Evolutionary conservation across 2,113 vertebrate genomes (phyloP), one percentile per base, ranked within the genome.

Genomic region (Ivindomyrus marchei): DNA sequence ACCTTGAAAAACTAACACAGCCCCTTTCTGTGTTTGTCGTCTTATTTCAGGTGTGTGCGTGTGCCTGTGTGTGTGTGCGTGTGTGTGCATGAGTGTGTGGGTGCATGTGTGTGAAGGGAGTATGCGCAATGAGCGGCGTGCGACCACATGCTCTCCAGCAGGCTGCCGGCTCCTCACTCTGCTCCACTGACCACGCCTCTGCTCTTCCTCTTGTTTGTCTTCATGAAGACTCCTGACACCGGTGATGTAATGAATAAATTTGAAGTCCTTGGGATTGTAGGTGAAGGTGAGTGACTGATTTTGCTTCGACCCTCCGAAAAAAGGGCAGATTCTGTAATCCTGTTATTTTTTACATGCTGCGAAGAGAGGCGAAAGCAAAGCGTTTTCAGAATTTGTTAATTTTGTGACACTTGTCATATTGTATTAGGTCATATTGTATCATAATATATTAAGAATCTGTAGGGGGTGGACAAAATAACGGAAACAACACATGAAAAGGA

Each of bases 231-330:
- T 97, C 97, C 96, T 96, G 97, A 97, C 95, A 97, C 97, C 95
- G 97, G 98, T 98, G 97, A 99, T 99, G 98, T 99, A 95, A 99
- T 99, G 98, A 99, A 99, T 99, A 99, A 99, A 98, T 99, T 99
- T 98, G 98, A 99, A 97, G 98, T 99, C 96, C 98, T 99, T 98
- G 98, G 98, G 95, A 98, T 99, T 95, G 98, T 99, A 95, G 98
- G 98, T 97, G 98, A 99, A 99, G 98, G 98, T 99, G 95, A 97
- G 98, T 93, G 17, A 85, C 39, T n/a, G 42, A 5, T 53, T 52
- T 50, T 17, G 49, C 85, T 9, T 3, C 1, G 27, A 19, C n/a
- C 15, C 21, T 53, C 13, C 13, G 11, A 5, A 53, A 53, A 36
- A 52, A 36, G 9, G 39, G 4, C 17, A 53, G 49, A 36, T 15